A percentile compares a stretch with the other conserved stretches of the same genome.
Conservation (phyloP, 2,113 vertebrate species). For the Erinaceus europaeus region DNA sequence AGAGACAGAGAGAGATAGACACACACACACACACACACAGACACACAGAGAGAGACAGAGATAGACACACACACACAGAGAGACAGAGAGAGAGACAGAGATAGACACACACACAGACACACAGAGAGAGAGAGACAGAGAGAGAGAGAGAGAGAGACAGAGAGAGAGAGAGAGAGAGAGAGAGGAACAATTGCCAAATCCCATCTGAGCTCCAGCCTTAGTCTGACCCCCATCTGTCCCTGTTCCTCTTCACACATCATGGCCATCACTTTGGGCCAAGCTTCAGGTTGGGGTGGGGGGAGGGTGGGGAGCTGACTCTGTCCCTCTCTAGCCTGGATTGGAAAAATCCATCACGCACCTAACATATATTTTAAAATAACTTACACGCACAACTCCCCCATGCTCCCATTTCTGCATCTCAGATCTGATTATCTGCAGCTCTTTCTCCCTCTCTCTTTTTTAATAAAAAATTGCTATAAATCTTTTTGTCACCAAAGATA, state of each 20-base stretch:
- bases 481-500: constrained; percentile 74
- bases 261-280: constrained; percentile 58
- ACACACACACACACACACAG: too few relatives aligned
- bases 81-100: not conserved
- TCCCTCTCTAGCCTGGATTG: not conserved
- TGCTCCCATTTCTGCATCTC: constrained; percentile 62
- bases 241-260: constrained; percentile 17
- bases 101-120: too few relatives aligned
- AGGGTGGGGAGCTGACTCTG: not conserved
- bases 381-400: constrained; percentile 51
- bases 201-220: not conserved
- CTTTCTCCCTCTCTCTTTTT: constrained; percentile 63
- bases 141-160: not conserved
- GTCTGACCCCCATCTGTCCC: not conserved
- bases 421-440: constrained; percentile 71
- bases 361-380: constrained; percentile 79
- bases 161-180: not conserved
- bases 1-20: not conserved
- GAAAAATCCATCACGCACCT: constrained; percentile 74
- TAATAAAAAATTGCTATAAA: constrained; percentile 73
- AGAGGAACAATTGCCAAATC: not conserved
- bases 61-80: too few relatives aligned
- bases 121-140: not conserved
- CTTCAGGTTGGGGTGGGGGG: not conserved
- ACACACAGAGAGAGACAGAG: not conserved